Conservation (phyloP, 2,888 invertebrate genomes). For the Anaspis maculata region DNA sequence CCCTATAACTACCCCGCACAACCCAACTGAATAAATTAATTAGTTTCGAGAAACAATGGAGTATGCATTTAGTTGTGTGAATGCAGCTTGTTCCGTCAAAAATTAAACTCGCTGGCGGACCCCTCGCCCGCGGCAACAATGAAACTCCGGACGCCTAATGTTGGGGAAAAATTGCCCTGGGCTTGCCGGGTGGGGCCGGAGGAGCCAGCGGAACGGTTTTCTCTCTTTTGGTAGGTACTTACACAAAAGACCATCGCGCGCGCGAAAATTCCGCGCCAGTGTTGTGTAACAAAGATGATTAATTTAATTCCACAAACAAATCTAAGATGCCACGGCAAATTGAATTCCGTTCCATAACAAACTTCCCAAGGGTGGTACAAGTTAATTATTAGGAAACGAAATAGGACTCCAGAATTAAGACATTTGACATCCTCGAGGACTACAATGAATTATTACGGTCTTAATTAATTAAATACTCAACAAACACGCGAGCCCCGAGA, state of each 20-base stretch:
- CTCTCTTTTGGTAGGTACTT: no score
- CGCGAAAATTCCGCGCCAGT: constrained; percentile 2
- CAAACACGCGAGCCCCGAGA: constrained; percentile 26
- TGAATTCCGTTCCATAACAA: constrained; percentile 22
- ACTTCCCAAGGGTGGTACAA: constrained; percentile 29
- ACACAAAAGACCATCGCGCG: no score
- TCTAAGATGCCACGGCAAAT: constrained; percentile 15
- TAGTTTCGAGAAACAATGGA: background rate
- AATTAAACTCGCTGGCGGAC: no score
- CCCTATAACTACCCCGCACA: no score
- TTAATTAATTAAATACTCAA: constrained; percentile 31
- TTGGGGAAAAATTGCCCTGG: constrained; percentile 5
- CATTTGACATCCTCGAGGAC: constrained; percentile 36
- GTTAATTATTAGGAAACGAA: constrained; percentile 36
- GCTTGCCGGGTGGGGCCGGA: no score
- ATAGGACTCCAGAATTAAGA: constrained; percentile 34
- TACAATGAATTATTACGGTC: constrained; percentile 33
- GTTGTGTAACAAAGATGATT: constrained; percentile 10
- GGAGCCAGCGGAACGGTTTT: constrained; percentile 3
- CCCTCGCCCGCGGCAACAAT: no score
- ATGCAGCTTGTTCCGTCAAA: no score
- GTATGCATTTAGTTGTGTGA: no score
- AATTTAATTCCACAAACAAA: constrained; percentile 14
- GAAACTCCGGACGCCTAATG: no score
- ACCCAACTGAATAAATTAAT: background rate